A percentile compares a stretch with the other conserved stretches of the same genome.
Conservation (phyloP, 1,140 invertebrate species). For the Coptotermes formosanus region DNA sequence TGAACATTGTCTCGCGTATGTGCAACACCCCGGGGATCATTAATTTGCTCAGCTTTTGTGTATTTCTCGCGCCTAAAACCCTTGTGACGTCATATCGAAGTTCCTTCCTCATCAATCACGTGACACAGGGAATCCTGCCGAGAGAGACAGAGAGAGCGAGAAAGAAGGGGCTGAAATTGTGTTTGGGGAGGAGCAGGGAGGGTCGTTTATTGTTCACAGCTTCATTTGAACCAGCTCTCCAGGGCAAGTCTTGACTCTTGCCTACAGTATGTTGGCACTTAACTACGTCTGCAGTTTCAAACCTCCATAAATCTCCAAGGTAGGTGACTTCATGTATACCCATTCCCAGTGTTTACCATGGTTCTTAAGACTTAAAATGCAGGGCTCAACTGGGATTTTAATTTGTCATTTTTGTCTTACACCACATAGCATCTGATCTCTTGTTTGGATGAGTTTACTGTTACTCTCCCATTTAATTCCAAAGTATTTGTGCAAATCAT, state of each 20-base stretch:
- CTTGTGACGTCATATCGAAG: conserved; percentile 10
- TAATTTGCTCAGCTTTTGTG: conserved; percentile 16
- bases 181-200: background rate
- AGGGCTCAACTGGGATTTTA: too few species aligned
- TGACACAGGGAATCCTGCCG: background rate
- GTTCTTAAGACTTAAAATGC: too few species aligned
- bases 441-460: too few species aligned
- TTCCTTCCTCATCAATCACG: conserved; percentile 15
- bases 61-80: background rate
- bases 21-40: conserved; percentile 4
- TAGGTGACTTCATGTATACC: too few species aligned
- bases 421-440: too few species aligned
- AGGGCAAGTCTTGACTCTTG: background rate
- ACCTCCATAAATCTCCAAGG: background rate
- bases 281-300: background rate
- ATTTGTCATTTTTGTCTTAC: too few species aligned
- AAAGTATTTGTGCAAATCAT: too few species aligned
- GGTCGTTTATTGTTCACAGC: background rate
- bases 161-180: background rate
- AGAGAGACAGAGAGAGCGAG: background rate
- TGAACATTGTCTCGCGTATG: conserved; percentile 7
- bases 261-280: background rate
- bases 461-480: too few species aligned
- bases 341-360: too few species aligned
- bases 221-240: background rate